A percentile compares a stretch with the other conserved stretches of the same genome.
phyloP scores from a whole-genome alignment of 1,140 invertebrate genomes.

The Solen grandis region DNA sequence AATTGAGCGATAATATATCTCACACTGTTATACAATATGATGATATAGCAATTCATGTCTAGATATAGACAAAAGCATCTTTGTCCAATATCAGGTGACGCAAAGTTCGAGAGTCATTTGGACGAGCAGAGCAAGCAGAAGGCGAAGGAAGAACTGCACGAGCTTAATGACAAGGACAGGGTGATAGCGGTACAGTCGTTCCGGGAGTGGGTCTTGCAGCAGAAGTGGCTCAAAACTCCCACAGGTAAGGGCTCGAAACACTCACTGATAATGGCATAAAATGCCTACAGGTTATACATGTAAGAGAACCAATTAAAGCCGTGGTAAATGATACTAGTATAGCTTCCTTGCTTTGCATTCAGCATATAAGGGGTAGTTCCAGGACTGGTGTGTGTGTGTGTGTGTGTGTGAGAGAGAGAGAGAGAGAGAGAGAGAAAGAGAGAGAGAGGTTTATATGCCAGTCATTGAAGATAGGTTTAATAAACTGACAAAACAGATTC shows the following conservation, averaged over 20 bases:
- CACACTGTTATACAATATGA: no score
- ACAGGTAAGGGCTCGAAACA: constrained; percentile 49
- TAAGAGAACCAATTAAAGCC: background rate
- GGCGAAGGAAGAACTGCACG: constrained; percentile 63
- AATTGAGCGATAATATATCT: no score
- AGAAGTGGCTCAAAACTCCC: no score
- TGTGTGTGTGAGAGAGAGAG: background rate
- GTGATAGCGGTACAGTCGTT: constrained; percentile 51
- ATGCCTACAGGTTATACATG: background rate
- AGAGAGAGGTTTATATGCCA: no score
- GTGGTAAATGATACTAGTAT: background rate
- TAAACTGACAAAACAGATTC: no score
- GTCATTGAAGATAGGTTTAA: background rate
- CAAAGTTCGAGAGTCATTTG: constrained; percentile 35
- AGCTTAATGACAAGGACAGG: no score
- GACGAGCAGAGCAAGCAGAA: constrained; percentile 50
- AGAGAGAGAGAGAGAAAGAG: background rate
- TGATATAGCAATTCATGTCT: no score
- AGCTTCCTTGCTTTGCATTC: no score
- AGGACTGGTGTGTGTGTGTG: background rate
- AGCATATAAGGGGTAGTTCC: no score
- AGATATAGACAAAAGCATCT: no score
- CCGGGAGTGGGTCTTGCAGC: constrained; percentile 46
- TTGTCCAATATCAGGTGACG: no score
- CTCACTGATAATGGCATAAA: constrained; percentile 52